A percentile compares a stretch with the other conserved stretches of the same genome.
Conservation (phyloP, 1,140 invertebrate species). For the Laupala kohalensis region DNA sequence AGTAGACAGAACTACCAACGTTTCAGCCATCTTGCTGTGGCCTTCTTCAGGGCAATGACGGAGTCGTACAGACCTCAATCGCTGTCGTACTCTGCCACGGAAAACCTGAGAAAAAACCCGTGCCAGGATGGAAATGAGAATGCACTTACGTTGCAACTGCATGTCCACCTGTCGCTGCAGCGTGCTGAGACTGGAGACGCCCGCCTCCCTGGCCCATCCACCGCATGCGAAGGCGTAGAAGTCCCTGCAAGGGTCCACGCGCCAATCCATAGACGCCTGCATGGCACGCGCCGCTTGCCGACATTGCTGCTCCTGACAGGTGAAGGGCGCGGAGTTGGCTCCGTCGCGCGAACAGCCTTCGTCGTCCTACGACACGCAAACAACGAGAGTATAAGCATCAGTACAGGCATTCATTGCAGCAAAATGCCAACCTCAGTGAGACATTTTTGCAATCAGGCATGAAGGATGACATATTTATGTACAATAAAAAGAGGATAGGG, state of each 20-base stretch:
- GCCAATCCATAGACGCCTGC: slow-evolving; percentile 28
- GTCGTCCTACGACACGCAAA: slow-evolving; percentile 11
- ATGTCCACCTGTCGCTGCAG: slow-evolving; percentile 29
- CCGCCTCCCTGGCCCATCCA: slow-evolving; percentile 21
- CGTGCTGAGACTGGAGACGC: slow-evolving; percentile 27
- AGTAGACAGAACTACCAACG: too few relatives aligned
- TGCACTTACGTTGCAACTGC: slow-evolving; percentile 23
- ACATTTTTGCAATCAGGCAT: too few relatives aligned
- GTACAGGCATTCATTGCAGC: too few relatives aligned
- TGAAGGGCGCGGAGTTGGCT: slow-evolving; percentile 14
- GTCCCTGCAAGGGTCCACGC: slow-evolving; percentile 45
- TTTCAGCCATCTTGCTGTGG: too few relatives aligned
- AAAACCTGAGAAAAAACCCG: too few relatives aligned
- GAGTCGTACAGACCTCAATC: too few relatives aligned
- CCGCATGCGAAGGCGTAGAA: slow-evolving; percentile 59
- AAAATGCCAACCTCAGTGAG: too few relatives aligned
- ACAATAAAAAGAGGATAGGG: too few relatives aligned
- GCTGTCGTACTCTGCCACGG: too few relatives aligned
- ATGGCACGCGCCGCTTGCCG: slow-evolving; percentile 28
- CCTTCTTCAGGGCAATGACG: too few relatives aligned
- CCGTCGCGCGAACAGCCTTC: slow-evolving; percentile 5
- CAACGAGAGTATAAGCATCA: neutral
- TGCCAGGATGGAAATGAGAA: too few relatives aligned
- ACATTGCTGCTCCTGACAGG: slow-evolving; percentile 29
- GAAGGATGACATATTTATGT: too few relatives aligned